Base-by-base conservation (phyloP, 53 echinoderm and acorn worm genomes). In the Hippasteria phrygiana region DNA sequence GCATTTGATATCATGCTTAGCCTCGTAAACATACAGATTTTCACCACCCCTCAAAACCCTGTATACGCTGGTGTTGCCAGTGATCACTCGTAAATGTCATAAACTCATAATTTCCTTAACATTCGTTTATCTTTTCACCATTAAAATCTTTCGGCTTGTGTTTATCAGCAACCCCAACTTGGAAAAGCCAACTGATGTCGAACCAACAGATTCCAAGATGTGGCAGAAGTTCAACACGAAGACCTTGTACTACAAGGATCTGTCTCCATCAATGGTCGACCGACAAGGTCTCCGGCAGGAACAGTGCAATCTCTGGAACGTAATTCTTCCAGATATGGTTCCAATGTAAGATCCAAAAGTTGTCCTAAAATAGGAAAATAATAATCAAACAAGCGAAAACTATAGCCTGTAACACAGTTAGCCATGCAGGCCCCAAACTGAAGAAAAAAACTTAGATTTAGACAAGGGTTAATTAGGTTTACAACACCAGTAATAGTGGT, bases 231-330 rank as follows among this genome's bases (percentile, higher is more conserved):
- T 51, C 54, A 54, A 28, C 77, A 31, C 1, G 13, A 43, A 18
- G 34, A 53, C 18, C 77, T n/a, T 50, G 33, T 34, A 54, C 77
- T 77, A 77, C 34, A 77, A 53, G 34, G 77, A 77, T 18, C 2
- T 77, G 31, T 12, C 51, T 16, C 50, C 77, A 28, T 16, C 54
- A 16, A 50, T 54, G 54, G 20, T 54, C 1, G 37, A 54, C 6
- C 50, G 33, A 32, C 48, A 77, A 31, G 13, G 35, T 34, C 33
- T 77, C 28, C 29, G 51, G 18, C 77, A 51, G 34, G 50, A 50
- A 16, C 10, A 77, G n/a, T 77, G 77, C 77, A 35, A 31, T 54
- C 77, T 77, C 51, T 77, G 77, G 77, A 77, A 77, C 40, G 50
- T 33, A 5, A 28, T 18, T 17, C 54, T 77, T 1, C 77, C 51